A percentile compares a stretch with the other conserved stretches of the same genome.
These are phyloP conservation scores for Leptopilina clavipes DNA, from an alignment of 1,140 invertebrate species.

Conservation along the genomic window DNA sequence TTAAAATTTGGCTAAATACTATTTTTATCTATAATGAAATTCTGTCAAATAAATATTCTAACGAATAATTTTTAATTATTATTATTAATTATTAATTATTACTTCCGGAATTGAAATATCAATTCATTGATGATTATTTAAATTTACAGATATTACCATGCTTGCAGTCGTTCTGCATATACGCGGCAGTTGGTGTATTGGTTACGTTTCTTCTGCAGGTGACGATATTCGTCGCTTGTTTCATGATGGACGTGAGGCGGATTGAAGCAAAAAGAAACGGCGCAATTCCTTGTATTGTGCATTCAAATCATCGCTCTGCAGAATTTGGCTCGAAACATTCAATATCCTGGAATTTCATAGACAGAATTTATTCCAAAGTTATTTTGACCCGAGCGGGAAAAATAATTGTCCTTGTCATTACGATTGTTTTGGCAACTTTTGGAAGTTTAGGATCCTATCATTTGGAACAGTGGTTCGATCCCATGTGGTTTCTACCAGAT, in stretches of 20 bases:
- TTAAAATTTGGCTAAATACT: too few species aligned
- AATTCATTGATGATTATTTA: too few species aligned
- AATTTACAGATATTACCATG: constrained; percentile 81
- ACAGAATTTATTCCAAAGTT: constrained; percentile 77
- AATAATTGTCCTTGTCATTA: constrained; percentile 76
- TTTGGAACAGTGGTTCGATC: constrained; percentile 86
- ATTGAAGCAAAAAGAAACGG: constrained; percentile 80
- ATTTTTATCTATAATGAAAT: too few species aligned
- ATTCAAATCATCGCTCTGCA: constrained; percentile 75
- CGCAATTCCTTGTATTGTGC: constrained; percentile 80
- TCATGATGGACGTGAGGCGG: constrained; percentile 82
- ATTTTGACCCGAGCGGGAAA: constrained; percentile 79
- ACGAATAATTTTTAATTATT: too few species aligned
- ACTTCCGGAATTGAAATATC: neutral
- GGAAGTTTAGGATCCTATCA: constrained; percentile 78
- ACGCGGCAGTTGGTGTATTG: constrained; percentile 82
- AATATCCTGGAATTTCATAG: constrained; percentile 74
- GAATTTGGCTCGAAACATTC: constrained; percentile 63
- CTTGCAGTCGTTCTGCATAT: constrained; percentile 85
- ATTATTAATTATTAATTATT: constrained; percentile 24
- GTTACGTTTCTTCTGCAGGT: constrained; percentile 85
- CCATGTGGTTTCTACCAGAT: constrained; percentile 84
- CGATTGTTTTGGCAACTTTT: constrained; percentile 76
- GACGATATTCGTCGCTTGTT: constrained; percentile 86
- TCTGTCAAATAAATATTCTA: too few species aligned